Percentiles rank a stretch among this genome's conserved stretches.
phyloP scores from a whole-genome alignment of 2,888 invertebrate genomes.

The Callimorpha dominula region DNA sequence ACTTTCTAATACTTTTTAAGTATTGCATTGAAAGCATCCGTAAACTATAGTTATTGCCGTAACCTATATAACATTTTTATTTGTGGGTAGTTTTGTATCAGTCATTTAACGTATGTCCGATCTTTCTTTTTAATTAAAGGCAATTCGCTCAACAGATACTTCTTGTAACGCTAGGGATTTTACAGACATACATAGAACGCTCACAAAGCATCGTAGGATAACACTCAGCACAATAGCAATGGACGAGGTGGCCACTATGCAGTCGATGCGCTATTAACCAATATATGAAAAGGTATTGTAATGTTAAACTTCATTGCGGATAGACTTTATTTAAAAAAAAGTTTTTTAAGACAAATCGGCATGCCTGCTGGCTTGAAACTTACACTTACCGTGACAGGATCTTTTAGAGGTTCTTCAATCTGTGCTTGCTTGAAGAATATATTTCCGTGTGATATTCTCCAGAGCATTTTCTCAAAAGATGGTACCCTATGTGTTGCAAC shows the following conservation, averaged over 20 bases:
- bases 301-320: neutral
- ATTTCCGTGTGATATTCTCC: slow-evolving; percentile 84
- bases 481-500: slow-evolving; percentile 78
- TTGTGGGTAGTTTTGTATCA: too few species aligned
- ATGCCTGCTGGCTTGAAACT: neutral
- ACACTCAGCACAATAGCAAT: too few species aligned
- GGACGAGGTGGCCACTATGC: too few species aligned
- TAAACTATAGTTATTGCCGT: too few species aligned
- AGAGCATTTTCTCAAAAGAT: slow-evolving; percentile 81
- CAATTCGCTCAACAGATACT: too few species aligned
- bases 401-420: slow-evolving; percentile 77
- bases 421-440: slow-evolving; percentile 84
- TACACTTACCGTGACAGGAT: slow-evolving; percentile 76
- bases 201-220: neutral
- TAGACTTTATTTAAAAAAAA: neutral
- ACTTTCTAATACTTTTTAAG: too few species aligned
- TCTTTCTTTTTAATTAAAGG: neutral
- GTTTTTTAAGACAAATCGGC: neutral
- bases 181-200: neutral
- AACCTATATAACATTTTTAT: too few species aligned
- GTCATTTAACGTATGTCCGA: neutral
- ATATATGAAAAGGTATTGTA: neutral
- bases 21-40: too few species aligned
- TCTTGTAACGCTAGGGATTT: neutral
- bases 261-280: neutral